These are phyloP conservation scores for Neuroscelio doddi DNA, from an alignment of 2,888 invertebrate species.

Conservation along the genomic window DNA sequence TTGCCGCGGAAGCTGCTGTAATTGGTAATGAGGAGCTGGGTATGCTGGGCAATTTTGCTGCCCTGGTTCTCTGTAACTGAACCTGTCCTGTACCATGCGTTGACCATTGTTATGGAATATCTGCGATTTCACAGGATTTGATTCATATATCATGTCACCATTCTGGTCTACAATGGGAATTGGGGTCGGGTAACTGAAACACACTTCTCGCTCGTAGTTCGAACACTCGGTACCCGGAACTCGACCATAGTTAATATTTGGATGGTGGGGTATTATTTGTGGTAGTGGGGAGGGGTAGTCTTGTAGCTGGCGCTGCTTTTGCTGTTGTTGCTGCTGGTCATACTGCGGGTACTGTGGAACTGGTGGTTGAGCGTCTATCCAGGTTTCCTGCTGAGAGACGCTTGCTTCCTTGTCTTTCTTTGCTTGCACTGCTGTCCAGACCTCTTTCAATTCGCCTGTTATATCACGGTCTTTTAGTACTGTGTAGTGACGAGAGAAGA, in stretches of 20 bases:
- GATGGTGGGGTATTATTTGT: no score
- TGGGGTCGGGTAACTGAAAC: conserved; percentile 50
- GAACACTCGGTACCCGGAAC: conserved; percentile 47
- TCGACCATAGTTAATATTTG: conserved; percentile 17
- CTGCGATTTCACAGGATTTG: conserved; percentile 47
- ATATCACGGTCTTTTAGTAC: conserved; percentile 81
- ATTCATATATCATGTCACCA: conserved; percentile 55
- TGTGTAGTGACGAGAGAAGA: conserved; percentile 74
- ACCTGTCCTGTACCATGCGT: conserved; percentile 47
- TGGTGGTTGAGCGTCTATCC: conserved; percentile 64
- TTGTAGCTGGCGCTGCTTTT: conserved; percentile 20
- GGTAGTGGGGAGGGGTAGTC: not conserved
- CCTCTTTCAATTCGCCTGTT: conserved; percentile 82
- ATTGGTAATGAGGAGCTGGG: conserved; percentile 56
- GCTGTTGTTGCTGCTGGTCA: conserved; percentile 44
- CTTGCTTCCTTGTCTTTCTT: conserved; percentile 75
- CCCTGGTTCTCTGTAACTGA: conserved; percentile 52
- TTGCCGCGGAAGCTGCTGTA: conserved; percentile 58
- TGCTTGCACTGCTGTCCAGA: conserved; percentile 81
- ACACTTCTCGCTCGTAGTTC: conserved; percentile 44
- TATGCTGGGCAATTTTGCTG: conserved; percentile 60
- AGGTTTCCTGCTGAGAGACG: conserved; percentile 60
- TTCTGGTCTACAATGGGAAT: conserved; percentile 48
- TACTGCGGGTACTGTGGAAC: conserved; percentile 59
- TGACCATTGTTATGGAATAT: conserved; percentile 42